These are phyloP conservation scores for Mus spicilegus DNA, from an alignment of 2,113 vertebrate genomes.

Conservation along the genomic window DNA sequence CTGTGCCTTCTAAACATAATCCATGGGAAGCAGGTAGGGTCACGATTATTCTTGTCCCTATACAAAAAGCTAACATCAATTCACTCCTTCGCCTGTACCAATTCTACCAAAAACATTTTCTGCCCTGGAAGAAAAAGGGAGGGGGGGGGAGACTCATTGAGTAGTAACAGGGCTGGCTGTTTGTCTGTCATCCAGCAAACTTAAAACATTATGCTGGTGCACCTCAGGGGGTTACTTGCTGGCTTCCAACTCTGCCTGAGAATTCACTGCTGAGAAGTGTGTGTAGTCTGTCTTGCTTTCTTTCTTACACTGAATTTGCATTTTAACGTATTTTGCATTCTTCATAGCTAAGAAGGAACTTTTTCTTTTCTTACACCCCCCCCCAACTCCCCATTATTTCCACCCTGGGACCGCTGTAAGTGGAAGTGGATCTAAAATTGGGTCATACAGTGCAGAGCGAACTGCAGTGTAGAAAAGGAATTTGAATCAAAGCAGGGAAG, in stretches of 20 bases:
- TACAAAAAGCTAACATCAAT: constrained; percentile 66
- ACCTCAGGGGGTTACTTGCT: constrained; percentile 45
- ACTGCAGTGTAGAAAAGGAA: constrained; percentile 8
- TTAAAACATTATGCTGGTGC: constrained; percentile 34
- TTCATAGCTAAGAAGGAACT: constrained; percentile 58
- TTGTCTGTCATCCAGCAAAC: constrained; percentile 50
- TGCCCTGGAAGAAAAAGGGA: background rate
- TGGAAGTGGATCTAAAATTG: constrained; percentile 50
- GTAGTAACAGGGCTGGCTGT: constrained; percentile 37
- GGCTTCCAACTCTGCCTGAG: constrained; percentile 41
- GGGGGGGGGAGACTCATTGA: constrained; percentile 11
- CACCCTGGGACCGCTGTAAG: background rate
- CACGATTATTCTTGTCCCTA: constrained; percentile 69
- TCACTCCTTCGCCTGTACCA: constrained; percentile 64
- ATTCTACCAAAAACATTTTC: constrained; percentile 47
- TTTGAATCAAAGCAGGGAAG: constrained; percentile 6
- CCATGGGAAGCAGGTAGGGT: constrained; percentile 57
- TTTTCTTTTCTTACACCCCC: constrained; percentile 25
- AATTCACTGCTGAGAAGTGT: constrained; percentile 49
- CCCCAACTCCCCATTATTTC: constrained; percentile 11
- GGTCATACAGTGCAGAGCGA: background rate
- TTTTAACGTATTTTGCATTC: constrained; percentile 72
- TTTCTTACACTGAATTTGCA: constrained; percentile 67
- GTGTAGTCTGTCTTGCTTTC: constrained; percentile 12
- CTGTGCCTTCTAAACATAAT: constrained; percentile 68